These are phyloP conservation scores for Mythimna ferrago DNA, from an alignment of 2,888 invertebrate species.

Conservation along the genomic window DNA sequence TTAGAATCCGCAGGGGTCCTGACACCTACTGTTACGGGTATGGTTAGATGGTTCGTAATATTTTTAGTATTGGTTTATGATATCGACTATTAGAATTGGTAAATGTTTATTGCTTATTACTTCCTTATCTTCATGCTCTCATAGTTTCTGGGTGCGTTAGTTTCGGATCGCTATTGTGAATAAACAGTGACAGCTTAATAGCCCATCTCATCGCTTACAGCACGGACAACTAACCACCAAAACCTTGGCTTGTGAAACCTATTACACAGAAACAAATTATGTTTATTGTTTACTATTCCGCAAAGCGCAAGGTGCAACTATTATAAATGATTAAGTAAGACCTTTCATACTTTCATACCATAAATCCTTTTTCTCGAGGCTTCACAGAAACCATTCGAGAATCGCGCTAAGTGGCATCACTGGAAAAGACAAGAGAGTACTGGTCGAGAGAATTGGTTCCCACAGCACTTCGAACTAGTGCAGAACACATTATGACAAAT, in stretches of 20 bases:
- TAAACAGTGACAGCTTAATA: conserved; percentile 40
- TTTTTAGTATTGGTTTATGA: conserved; percentile 55
- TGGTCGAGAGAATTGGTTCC: conserved; percentile 55
- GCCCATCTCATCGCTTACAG: conserved; percentile 15
- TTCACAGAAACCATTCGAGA: conserved; percentile 44
- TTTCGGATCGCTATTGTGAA: conserved; percentile 39
- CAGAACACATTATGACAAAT: conserved; percentile 33
- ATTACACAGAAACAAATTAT: conserved; percentile 7
- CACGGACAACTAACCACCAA: conserved; percentile 4
- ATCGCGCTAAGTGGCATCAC: conserved; percentile 39
- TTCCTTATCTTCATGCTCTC: conserved; percentile 54
- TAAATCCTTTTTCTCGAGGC: conserved; percentile 22
- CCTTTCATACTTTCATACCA: conserved; percentile 20
- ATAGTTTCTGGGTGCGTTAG: conserved; percentile 37
- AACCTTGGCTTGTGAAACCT: conserved; percentile 26
- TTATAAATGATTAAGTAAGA: conserved; percentile 43
- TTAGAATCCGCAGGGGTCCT: conserved; percentile 60
- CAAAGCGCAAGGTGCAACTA: conserved; percentile 26
- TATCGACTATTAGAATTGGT: conserved; percentile 50
- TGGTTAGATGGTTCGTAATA: conserved; percentile 44
- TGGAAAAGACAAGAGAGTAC: conserved; percentile 48
- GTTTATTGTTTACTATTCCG: conserved; percentile 19
- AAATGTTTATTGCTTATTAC: conserved; percentile 56
- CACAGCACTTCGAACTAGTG: conserved; percentile 46
- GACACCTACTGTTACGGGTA: conserved; percentile 66